Evolutionary conservation across 2,888 invertebrate species (phyloP), one percentile per base, ranked within the genome.

Genomic region (Cataglyphis altisquamis): DNA sequence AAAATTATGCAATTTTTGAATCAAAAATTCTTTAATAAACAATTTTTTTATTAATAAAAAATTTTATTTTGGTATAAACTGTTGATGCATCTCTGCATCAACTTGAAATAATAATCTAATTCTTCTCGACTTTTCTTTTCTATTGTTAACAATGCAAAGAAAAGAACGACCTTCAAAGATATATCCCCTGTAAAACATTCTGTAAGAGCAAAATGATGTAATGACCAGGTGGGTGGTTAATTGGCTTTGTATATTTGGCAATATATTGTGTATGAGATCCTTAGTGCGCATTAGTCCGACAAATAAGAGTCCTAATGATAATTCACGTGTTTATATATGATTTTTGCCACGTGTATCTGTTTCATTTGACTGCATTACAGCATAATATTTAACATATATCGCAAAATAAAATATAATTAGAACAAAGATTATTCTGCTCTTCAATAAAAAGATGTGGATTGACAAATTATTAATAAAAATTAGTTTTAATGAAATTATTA

Each of bases 261-360:
- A n/a, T 21, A 29, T 39, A 41, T 39, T 48, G 9, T 36, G 10
- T 57, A 66, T 18, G 66, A 63, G 62, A 29, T 29, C 15, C 52
- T 72, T 72, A 72, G 39, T 29, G 9, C n/a, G 21, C 21, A 66
- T 77, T 63, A 77, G 41, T 21, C 67, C 66, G 68, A 84, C 41
- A 85, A 86, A 88, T 89, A 87, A 89, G 73, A 75, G 67, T 78
- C 83, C 80, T 88, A 90, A 36, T 36, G 4, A 36, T 36, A 36
- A 90, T 89, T 86, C 84, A 81, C 81, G 64, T 84, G 82, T 78
- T 78, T 66, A 29, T 48, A 52, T 62, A 29, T 39, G 68, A 60
- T 66, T 48, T 21, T 66, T 39, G 25, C 45, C 5, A 73, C 48
- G 41, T 32, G 36, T 6, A 25, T 36, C 25, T 64, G 9, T 45